Percentiles rank a stretch among this genome's conserved stretches.
These are phyloP conservation scores for Odontomachus brunneus DNA, from an alignment of 1,140 invertebrate genomes.

Conservation along the genomic window DNA sequence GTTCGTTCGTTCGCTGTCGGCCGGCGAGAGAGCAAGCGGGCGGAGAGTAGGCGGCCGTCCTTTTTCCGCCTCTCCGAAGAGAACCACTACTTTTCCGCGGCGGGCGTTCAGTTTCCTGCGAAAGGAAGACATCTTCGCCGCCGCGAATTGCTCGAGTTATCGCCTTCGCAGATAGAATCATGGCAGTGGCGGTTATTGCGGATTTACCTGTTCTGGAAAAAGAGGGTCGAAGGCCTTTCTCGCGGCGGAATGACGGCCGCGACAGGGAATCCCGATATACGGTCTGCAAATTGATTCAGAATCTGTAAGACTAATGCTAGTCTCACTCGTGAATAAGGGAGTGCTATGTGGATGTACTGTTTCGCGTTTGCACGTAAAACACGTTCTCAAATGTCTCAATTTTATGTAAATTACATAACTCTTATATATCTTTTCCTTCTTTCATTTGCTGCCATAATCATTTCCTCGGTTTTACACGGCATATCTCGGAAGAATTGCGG, in stretches of 20 bases:
- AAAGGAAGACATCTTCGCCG: slow-evolving; percentile 47
- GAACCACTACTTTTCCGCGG: slow-evolving; percentile 52
- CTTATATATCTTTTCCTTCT: neutral
- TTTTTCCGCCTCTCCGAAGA: slow-evolving; percentile 33
- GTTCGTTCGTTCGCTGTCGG: too few species aligned
- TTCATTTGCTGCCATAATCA: too few species aligned
- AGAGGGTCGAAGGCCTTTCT: slow-evolving; percentile 19
- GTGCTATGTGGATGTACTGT: neutral
- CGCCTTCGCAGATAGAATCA: slow-evolving; percentile 53
- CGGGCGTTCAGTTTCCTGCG: slow-evolving; percentile 56
- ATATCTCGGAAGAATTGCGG: neutral
- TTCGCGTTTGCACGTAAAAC: neutral
- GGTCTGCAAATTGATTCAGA: slow-evolving; percentile 48
- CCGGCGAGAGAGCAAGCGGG: too few species aligned
- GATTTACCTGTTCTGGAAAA: slow-evolving; percentile 53
- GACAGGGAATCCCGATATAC: slow-evolving; percentile 45
- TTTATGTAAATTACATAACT: neutral
- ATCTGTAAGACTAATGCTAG: slow-evolving; percentile 48
- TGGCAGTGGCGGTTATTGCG: slow-evolving; percentile 50
- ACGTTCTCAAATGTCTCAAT: neutral
- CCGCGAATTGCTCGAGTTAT: slow-evolving; percentile 57
- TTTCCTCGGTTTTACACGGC: neutral
- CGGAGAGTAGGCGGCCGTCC: neutral
- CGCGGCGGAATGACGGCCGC: slow-evolving; percentile 30
- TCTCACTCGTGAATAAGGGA: slow-evolving; percentile 3